Conservation (phyloP, 1,140 invertebrate genomes). For the Macrostomum lignano region DNA sequence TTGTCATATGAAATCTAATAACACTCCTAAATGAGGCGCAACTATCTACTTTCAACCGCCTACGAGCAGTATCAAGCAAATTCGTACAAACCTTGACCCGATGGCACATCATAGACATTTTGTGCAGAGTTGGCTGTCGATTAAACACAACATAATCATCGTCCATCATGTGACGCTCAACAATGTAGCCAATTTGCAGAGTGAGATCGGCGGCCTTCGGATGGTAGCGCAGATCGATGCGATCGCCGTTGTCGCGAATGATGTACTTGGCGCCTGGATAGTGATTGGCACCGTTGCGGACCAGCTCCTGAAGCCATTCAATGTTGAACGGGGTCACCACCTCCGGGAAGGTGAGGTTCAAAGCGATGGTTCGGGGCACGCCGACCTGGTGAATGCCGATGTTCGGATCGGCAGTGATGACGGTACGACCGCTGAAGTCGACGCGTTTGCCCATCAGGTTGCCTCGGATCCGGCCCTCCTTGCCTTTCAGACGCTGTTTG, state of each 20-base stretch:
- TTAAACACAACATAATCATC: slow-evolving; percentile 98
- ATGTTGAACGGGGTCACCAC: slow-evolving; percentile 97
- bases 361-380: slow-evolving; percentile 81
- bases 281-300: slow-evolving; percentile 69
- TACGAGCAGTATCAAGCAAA: no score
- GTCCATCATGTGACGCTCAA: slow-evolving; percentile 83
- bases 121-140: slow-evolving; percentile 90
- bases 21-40: slow-evolving; percentile 67
- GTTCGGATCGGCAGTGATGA: slow-evolving; percentile 97
- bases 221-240: slow-evolving; percentile 88
- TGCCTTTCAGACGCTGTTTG: slow-evolving; percentile 45
- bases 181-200: slow-evolving; percentile 80
- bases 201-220: slow-evolving; percentile 90
- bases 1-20: not conserved
- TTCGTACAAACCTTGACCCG: slow-evolving; percentile 66
- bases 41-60: no score
- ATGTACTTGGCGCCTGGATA: slow-evolving; percentile 99
- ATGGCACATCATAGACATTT: slow-evolving; percentile 99
- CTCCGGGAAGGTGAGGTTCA: slow-evolving; percentile 95
- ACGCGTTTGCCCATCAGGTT: slow-evolving; percentile 99
- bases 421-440: slow-evolving; percentile 91
- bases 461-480: slow-evolving; percentile 87
- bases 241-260: slow-evolving; percentile 81
- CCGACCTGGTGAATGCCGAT: slow-evolving; percentile 82
- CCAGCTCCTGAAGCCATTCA: slow-evolving; percentile 84